Percentiles rank a stretch among this genome's conserved stretches.
phyloP scores from a whole-genome alignment of 2,797 vertebrate genomes.

The Vultur gryphus region DNA sequence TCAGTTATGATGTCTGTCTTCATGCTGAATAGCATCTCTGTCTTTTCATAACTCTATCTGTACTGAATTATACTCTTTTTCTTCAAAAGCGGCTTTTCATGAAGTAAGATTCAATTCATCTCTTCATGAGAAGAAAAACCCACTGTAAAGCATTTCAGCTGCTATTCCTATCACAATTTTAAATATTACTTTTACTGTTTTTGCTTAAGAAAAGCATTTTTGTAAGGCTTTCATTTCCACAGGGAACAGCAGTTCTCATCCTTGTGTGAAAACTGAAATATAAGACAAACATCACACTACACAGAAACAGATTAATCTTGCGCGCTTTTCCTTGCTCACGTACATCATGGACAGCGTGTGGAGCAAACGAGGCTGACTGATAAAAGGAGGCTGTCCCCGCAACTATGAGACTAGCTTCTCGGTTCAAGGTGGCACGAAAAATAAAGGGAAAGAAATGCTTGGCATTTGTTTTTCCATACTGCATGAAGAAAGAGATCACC shows the following conservation, averaged over 20 bases:
- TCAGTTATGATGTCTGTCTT: not conserved
- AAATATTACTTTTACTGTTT: conserved; percentile 12
- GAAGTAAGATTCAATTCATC: not conserved
- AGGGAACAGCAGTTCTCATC: not conserved
- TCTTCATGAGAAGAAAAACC: not conserved
- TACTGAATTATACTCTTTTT: not conserved
- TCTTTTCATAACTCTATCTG: not conserved
- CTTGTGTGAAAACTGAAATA: not conserved
- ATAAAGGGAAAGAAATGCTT: not conserved
- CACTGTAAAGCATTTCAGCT: not conserved
- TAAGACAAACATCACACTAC: not conserved
- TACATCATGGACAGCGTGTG: not conserved
- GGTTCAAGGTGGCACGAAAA: not conserved
- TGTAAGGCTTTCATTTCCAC: not conserved
- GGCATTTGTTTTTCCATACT: not conserved
- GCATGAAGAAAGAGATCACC: not conserved
- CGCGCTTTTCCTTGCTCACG: not conserved
- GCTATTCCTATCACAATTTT: not conserved
- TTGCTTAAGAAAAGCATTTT: not conserved
- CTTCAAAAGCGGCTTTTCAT: not conserved
- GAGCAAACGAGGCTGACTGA: not conserved
- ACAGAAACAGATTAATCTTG: not conserved
- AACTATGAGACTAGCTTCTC: not conserved
- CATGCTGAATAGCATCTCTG: not conserved
- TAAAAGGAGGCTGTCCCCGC: not conserved